Base-by-base conservation (phyloP, 2,113 vertebrate species). In the Leuciscus idus region DNA sequence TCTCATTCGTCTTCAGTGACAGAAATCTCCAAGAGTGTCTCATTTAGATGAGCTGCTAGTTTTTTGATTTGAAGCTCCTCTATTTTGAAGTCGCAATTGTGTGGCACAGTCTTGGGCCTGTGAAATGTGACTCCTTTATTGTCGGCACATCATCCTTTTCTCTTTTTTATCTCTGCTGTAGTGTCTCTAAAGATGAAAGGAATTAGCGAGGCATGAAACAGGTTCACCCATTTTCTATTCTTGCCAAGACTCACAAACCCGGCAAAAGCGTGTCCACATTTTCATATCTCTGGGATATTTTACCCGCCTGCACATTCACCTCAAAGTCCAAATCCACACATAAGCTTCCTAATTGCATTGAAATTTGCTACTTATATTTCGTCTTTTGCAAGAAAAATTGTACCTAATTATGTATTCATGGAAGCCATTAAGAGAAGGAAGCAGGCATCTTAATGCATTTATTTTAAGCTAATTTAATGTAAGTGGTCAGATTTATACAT, bases 401-500 rank as follows among this genome's bases (percentile, higher is more conserved):
- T 26, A 43, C 68, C 83, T 90, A 87, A 90, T 90, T 91, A 88
- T 89, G 43, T 73, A 89, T 68, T 82, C 83, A 83, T 84, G 39
- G 50, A 21, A 55, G 74, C 46, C 80, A 88, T 28, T 80, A 55
- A 75, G 72, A 86, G 80, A 81, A 30, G 90, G 89, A 89, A 87
- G 64, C 48, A 87, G 82, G 79, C 86, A 72, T 83, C 52, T 89
- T 89, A 90, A 92, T 89, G 57, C n/a, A n/a, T 74, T 77, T 84
- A 88, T 87, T 91, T 92, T 86, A 91, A 84, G 82, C 83, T 91
- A 90, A 91, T 93, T 91, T 90, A 89, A 90, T 90, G 90, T 90
- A 93, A 93, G 90, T 89, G 91, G 87, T 89, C 89, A 91, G 89
- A 93, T 92, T 93, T 90, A 90, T 92, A 89, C 86, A 89, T 92